Base-by-base conservation (phyloP, 1,140 invertebrate genomes). In the Listronotus bonariensis region DNA sequence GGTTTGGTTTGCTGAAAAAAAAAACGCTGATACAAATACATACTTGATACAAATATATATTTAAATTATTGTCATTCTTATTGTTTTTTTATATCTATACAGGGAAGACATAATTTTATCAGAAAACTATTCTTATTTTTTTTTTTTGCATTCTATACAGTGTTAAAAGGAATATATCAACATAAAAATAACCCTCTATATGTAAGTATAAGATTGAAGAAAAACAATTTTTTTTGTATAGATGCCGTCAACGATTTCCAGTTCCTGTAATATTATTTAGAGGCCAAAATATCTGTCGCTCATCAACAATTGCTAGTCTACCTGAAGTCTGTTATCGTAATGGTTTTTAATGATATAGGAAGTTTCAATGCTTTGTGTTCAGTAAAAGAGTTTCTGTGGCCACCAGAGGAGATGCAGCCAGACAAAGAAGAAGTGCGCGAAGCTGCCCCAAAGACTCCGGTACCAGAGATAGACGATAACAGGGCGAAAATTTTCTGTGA, bases 201-300 rank as follows among this genome's bases (percentile, higher is more conserved):
- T 26, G 20, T 26, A 26, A 5, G 20, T 26, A 26, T 26, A 26
- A 26, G 5, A 26, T 26, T 26, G 2, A 3, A 26, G 20, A 26
- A 26, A 26, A 14, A 53, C 17, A 36, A 11, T 49, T 55, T 14
- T 20, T 52, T 8, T 54, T n/a, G 14, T 55, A 45, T 61, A 45
- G 49, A 34, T 56, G 57, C 20, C 42, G 58, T 14, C 56, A 53
- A 57, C 26, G 57, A 6, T 62, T 65, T 58, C 40, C 51, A 40
- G 55, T 68, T 34, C 90, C 91, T 38, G 90, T 92, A 5, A 92
- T 93, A 70, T 79, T 92, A 46, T 91, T 85, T 73, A 86, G 89
- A 63, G 89, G 89, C 48, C 91, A 90, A 79, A 84, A 87, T 63
- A 83, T 90, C 32, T 89, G 88, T 77, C 83, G 88, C 40, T 90